phyloP scores from a whole-genome alignment of 92 coral and sea anemone genomes.

The Ricordea florida region DNA sequence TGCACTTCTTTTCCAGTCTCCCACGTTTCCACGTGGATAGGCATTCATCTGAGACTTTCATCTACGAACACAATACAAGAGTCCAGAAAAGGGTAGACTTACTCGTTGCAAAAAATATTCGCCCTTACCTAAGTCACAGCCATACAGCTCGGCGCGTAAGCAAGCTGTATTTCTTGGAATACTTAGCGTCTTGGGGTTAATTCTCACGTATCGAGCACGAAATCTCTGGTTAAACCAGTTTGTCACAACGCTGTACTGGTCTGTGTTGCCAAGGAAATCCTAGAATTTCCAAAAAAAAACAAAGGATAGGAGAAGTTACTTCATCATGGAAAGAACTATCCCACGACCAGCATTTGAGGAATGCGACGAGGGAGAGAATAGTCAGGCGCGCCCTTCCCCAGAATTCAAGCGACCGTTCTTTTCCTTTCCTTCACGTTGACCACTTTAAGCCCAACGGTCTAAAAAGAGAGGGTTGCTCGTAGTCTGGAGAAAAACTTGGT shows the following conservation, averaged over 20 bases:
- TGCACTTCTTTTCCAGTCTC: too few species aligned
- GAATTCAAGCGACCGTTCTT: too few species aligned
- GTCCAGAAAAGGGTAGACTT: not conserved
- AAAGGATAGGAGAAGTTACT: too few species aligned
- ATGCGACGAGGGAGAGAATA: too few species aligned
- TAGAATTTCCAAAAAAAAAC: not conserved
- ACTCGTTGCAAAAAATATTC: not conserved
- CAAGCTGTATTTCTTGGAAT: conserved; percentile 54
- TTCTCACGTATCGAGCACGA: conserved; percentile 66
- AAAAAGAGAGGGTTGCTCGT: too few species aligned
- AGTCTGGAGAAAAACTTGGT: too few species aligned
- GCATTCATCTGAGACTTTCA: too few species aligned
- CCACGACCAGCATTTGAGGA: not conserved
- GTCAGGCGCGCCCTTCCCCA: too few species aligned
- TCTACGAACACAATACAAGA: not conserved
- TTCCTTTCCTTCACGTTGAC: too few species aligned
- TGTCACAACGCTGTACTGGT: conserved; percentile 66
- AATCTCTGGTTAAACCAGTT: conserved; percentile 85
- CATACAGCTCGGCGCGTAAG: conserved; percentile 74
- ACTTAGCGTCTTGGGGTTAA: conserved; percentile 55
- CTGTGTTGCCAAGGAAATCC: conserved; percentile 68
- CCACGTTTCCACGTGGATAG: too few species aligned
- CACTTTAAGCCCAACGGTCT: too few species aligned
- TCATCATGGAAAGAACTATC: too few species aligned
- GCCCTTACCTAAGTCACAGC: conserved; percentile 72